These are phyloP conservation scores for Tachina fera DNA, from an alignment of 2,888 invertebrate genomes.

Conservation along the genomic window DNA sequence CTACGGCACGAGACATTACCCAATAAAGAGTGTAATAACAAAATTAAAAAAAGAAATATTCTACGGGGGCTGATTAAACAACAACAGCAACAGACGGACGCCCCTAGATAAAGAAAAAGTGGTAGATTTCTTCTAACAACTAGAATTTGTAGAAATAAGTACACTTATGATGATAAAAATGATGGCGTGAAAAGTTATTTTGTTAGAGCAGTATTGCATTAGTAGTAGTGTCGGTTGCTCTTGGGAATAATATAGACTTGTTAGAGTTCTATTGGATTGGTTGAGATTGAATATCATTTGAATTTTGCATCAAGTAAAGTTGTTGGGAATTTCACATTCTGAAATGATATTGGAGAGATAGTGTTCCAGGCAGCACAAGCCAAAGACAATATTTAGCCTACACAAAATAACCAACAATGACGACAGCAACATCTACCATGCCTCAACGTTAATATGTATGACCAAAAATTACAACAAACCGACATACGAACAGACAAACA, in stretches of 20 bases:
- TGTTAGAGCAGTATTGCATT: neutral
- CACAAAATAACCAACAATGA: slow-evolving; percentile 53
- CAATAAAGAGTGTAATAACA: slow-evolving; percentile 69
- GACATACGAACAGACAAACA: slow-evolving; percentile 53
- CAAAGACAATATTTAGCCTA: slow-evolving; percentile 47
- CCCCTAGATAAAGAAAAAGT: slow-evolving; percentile 68
- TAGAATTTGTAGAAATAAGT: slow-evolving; percentile 1
- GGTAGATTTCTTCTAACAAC: slow-evolving; percentile 47
- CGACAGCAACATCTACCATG: slow-evolving; percentile 42
- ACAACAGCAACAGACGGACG: slow-evolving; percentile 48
- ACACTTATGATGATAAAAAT: slow-evolving; percentile 18
- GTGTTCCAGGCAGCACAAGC: slow-evolving; percentile 33
- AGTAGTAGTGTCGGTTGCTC: neutral
- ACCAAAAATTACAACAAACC: slow-evolving; percentile 63
- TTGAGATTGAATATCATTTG: slow-evolving; percentile 25
- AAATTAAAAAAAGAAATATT: slow-evolving; percentile 11
- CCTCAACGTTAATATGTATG: slow-evolving; percentile 59
- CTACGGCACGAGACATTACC: slow-evolving; percentile 72
- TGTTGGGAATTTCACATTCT: slow-evolving; percentile 40
- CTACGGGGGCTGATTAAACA: slow-evolving; percentile 72
- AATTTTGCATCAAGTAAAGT: slow-evolving; percentile 43
- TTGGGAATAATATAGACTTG: slow-evolving; percentile 18
- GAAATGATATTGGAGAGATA: slow-evolving; percentile 21
- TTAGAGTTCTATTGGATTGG: slow-evolving; percentile 61
- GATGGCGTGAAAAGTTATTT: slow-evolving; percentile 37